These are phyloP conservation scores for Drepana falcataria DNA, from an alignment of 2,888 invertebrate species.

Conservation along the genomic window DNA sequence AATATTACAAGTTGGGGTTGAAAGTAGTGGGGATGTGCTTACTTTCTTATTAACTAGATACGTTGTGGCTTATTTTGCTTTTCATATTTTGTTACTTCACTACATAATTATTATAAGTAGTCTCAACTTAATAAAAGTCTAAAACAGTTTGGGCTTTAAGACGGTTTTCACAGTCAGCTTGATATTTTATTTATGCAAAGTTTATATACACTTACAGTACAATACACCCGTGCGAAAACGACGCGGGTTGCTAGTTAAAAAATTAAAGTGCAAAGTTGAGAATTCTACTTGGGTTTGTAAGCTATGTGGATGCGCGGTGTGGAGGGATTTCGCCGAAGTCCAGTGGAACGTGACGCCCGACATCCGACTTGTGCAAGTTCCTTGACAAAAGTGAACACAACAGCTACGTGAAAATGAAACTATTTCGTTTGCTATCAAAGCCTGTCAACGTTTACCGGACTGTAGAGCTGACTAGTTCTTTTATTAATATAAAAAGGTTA, in stretches of 20 bases:
- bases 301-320: conserved; percentile 20
- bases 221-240: too few relatives aligned
- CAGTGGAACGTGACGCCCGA: conserved; percentile 53
- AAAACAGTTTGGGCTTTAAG: too few relatives aligned
- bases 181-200: too few relatives aligned
- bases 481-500: too few relatives aligned
- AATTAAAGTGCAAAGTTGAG: conserved; percentile 45
- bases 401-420: not conserved
- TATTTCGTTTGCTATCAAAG: not conserved
- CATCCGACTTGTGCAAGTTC: conserved; percentile 56
- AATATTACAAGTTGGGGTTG: not conserved
- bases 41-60: too few relatives aligned
- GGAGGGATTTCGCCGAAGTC: conserved; percentile 52
- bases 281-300: conserved; percentile 31
- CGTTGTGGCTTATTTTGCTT: too few relatives aligned
- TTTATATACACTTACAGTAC: too few relatives aligned
- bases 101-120: too few relatives aligned
- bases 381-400: conserved; percentile 32
- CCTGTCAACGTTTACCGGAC: not conserved
- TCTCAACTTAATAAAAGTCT: too few relatives aligned
- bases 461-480: not conserved
- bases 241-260: conserved; percentile 13
- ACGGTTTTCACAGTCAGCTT: too few relatives aligned
- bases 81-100: too few relatives aligned
- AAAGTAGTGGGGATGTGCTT: not conserved